phyloP scores from a whole-genome alignment of 2,888 invertebrate species.

The Sipha maydis region DNA sequence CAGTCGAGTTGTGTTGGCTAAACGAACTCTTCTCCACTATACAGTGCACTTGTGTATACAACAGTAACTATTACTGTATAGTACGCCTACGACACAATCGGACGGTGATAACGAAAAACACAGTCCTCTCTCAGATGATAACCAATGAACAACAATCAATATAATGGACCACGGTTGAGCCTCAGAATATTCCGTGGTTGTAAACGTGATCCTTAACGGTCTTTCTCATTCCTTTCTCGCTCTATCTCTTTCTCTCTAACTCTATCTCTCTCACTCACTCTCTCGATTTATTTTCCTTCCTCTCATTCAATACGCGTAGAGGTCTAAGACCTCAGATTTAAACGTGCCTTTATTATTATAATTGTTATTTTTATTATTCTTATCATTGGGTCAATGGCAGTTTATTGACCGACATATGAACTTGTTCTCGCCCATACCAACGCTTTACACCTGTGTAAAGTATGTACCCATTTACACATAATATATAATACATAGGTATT shows the following conservation, averaged over 20 bases:
- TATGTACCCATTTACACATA: not conserved
- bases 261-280: not conserved
- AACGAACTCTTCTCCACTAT: not conserved
- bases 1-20: not conserved
- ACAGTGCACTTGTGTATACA: not conserved
- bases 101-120: not conserved
- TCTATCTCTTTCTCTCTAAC: not conserved
- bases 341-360: not conserved
- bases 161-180: not conserved
- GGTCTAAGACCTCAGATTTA: conserved; percentile 18
- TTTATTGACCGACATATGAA: conserved; percentile 48
- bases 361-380: not conserved
- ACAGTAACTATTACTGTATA: not conserved
- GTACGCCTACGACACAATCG: not conserved
- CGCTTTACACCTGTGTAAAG: not conserved
- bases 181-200: not conserved
- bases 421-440: not conserved
- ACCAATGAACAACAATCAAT: too few relatives aligned
- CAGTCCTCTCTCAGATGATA: not conserved
- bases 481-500: too few relatives aligned
- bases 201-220: not conserved
- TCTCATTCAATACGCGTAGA: not conserved
- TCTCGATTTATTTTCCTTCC: not conserved
- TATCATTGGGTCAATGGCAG: conserved; percentile 41
- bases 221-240: not conserved